These are phyloP conservation scores for Helleia helle DNA, from an alignment of 2,888 invertebrate species.

Conservation along the genomic window DNA sequence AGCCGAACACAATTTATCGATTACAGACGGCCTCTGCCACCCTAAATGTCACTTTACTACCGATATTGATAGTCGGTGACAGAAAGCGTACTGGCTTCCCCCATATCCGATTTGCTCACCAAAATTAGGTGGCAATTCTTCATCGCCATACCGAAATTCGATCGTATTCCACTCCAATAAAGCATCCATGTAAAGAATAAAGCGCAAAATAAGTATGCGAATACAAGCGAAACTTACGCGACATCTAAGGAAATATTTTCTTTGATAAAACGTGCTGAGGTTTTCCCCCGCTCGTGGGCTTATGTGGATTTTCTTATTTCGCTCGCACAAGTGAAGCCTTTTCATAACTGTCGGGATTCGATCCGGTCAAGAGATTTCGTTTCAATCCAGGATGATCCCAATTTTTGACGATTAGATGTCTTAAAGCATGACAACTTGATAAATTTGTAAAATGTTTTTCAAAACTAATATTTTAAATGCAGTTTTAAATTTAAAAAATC, in stretches of 20 bases:
- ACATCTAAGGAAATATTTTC: slow-evolving; percentile 57
- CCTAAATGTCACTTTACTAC: slow-evolving; percentile 62
- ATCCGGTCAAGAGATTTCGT: slow-evolving; percentile 48
- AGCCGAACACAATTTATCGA: slow-evolving; percentile 62
- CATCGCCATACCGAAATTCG: slow-evolving; percentile 18
- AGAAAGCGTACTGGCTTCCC: slow-evolving; percentile 46
- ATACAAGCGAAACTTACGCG: slow-evolving; percentile 41
- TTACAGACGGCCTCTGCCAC: slow-evolving; percentile 59
- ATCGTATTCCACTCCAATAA: slow-evolving; percentile 26
- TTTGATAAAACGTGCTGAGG: slow-evolving; percentile 50
- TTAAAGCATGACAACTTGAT: no score
- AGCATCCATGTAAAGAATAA: slow-evolving; percentile 14
- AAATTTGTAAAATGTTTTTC: no score
- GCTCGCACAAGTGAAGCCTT: slow-evolving; percentile 45
- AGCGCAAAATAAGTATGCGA: slow-evolving; percentile 26
- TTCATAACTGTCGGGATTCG: slow-evolving; percentile 63
- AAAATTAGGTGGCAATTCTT: slow-evolving; percentile 15
- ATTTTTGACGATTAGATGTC: slow-evolving; percentile 19
- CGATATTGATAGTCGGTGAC: slow-evolving; percentile 69
- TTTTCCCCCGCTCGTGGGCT: slow-evolving; percentile 41
- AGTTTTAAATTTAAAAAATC: no score
- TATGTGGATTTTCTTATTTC: slow-evolving; percentile 47
- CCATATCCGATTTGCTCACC: slow-evolving; percentile 30
- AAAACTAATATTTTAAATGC: no score
- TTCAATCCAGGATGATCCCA: slow-evolving; percentile 44